These are phyloP conservation scores for Coracopsis vasa DNA, from an alignment of 2,113 vertebrate species.

Conservation along the genomic window DNA sequence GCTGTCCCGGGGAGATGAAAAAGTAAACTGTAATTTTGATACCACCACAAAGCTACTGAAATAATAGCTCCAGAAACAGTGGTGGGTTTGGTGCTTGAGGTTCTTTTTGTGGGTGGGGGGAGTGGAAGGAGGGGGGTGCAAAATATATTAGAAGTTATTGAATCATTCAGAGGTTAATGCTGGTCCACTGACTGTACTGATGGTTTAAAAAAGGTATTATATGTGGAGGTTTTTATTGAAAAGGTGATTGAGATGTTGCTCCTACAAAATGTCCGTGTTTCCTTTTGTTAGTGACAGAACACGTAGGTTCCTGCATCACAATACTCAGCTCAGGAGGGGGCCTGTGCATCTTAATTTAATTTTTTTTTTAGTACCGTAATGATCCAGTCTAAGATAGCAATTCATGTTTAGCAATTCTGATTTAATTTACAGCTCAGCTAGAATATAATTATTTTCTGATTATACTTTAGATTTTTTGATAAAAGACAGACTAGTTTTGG, in stretches of 20 bases:
- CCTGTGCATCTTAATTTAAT: background rate
- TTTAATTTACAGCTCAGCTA: slow-evolving; percentile 66
- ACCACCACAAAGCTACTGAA: background rate
- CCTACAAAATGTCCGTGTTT: background rate
- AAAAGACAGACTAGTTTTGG: background rate
- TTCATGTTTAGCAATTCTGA: slow-evolving; percentile 62
- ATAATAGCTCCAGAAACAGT: background rate
- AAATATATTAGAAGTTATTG: background rate
- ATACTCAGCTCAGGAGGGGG: background rate
- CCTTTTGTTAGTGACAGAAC: background rate
- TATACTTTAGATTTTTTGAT: slow-evolving; percentile 30
- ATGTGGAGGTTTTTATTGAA: background rate
- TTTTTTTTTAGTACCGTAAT: slow-evolving; percentile 1
- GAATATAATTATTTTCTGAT: slow-evolving; percentile 68
- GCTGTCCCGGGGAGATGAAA: background rate
- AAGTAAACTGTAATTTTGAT: background rate
- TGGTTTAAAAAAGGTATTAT: background rate
- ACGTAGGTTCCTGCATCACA: background rate
- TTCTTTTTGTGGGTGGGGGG: background rate
- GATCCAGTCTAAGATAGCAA: slow-evolving; percentile 7
- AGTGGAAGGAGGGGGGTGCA: too few species aligned
- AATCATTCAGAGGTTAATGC: background rate
- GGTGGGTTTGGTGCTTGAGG: background rate
- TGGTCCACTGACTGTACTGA: background rate
- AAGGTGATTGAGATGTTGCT: background rate